Evolutionary conservation across 1,140 invertebrate genomes (phyloP).

Genomic region (Drosophila trapezifrons): DNA sequence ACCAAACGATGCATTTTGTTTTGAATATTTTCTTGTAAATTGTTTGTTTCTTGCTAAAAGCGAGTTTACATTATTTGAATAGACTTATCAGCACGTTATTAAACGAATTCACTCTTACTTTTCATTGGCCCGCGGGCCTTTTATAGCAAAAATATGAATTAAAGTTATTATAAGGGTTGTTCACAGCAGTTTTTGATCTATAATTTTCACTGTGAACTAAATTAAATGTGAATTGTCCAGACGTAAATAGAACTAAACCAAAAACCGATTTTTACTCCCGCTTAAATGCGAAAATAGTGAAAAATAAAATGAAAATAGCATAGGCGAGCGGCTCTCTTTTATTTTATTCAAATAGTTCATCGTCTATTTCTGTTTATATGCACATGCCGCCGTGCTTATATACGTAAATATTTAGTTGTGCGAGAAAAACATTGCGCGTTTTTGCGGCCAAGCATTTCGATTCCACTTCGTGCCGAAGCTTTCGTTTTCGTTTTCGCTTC

Average conservation of each 20-base stretch:
- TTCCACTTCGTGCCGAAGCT: conserved; percentile 40
- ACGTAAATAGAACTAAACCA: neutral
- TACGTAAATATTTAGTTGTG: conserved; percentile 24
- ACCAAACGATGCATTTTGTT: too few relatives aligned
- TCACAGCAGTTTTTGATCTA: neutral
- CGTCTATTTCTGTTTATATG: conserved; percentile 27
- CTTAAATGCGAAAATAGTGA: neutral
- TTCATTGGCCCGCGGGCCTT: too few relatives aligned
- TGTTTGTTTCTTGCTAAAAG: too few relatives aligned
- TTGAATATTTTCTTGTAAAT: too few relatives aligned
- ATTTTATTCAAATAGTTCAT: conserved; percentile 46
- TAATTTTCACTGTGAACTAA: neutral
- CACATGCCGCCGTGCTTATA: conserved; percentile 16
- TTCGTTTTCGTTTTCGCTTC: conserved; percentile 43
- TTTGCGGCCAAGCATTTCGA: conserved; percentile 49
- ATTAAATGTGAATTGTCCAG: neutral
- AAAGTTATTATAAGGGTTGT: neutral
- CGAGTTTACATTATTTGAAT: too few relatives aligned
- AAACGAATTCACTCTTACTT: too few relatives aligned
- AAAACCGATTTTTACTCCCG: too few relatives aligned
- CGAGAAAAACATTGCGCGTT: conserved; percentile 29
- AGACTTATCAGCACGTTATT: neutral
- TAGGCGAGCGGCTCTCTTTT: conserved; percentile 7
- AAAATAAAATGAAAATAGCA: conserved; percentile 20
- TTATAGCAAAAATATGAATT: neutral